Base-by-base conservation (phyloP, 2,797 vertebrate genomes). In the Loriculus beryllinus region DNA sequence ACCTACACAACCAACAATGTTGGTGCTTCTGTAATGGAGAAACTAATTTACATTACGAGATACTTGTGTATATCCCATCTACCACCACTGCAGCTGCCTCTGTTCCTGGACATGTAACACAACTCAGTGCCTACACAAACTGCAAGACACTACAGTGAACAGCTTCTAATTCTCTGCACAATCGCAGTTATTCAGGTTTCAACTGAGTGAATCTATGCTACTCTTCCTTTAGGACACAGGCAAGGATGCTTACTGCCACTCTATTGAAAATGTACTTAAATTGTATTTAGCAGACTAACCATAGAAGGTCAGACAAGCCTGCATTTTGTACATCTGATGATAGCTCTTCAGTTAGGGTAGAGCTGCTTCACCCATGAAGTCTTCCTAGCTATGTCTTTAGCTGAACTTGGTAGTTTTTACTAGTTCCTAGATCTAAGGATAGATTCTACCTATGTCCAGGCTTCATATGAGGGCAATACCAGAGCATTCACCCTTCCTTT, bases 1-100 rank as follows among this genome's bases (percentile, higher is more conserved):
- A 17, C 19, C 20, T 63, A n/a, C 22, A 56, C 4, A 18, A 17
- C 15, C 49, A 49, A 21, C 2, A 4, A 4, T 2, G 1, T 6
- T 65, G 28, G 12, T 11, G 49, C 7, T 20, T 5, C 10, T 76
- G 5, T 49, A 17, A 3, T 49, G 23, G 16, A 57, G 42, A 87
- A 85, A 40, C 4, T 4, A 7, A 21, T 67, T 60, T 15, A 21
- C 17, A 20, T 4, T 33, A 3, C 11, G 25, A n/a, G 21, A 28
- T 14, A 3, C 22, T 42, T 62, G 4, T 62, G 7, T 43, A 0
- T n/a, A 31, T 57, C 6, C 6, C 7, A 45, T 75, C 20, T 10
- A 28, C 13, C 10, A 67, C 7, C 11, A 12, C 12, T 22, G 8
- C 26, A 65, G 7, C 4, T 82, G 14, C 12, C 48, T 74, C 11